Evolutionary conservation across 37 sponge, comb jelly and placozoan species (phyloP).

Genomic region (Agelas oroides): DNA sequence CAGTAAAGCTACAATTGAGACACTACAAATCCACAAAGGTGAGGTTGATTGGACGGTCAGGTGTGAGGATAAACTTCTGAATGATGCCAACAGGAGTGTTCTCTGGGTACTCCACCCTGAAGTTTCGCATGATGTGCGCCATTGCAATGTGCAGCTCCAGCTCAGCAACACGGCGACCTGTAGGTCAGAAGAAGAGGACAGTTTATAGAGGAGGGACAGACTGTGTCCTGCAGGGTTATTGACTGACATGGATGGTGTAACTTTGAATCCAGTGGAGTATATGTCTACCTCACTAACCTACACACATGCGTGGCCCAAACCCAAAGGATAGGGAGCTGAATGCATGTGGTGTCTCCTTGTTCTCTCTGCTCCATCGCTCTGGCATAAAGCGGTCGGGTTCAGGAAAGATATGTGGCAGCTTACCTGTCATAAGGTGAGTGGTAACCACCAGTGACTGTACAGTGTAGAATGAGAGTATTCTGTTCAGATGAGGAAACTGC

Average conservation of each 20-base stretch:
- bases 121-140: conserved; percentile 50
- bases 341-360: background rate
- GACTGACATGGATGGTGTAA: no score
- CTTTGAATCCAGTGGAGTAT: no score
- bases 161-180: conserved; percentile 69
- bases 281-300: conserved; percentile 60
- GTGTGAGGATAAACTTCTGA: conserved; percentile 21
- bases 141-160: conserved; percentile 63
- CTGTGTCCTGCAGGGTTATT: no score
- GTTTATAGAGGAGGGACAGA: no score
- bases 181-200: no score
- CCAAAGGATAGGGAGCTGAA: conserved; percentile 71
- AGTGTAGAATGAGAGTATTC: no score
- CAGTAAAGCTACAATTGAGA: no score
- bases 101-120: conserved; percentile 34
- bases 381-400: conserved; percentile 51
- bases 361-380: conserved; percentile 59
- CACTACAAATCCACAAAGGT: background rate
- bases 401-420: conserved; percentile 36
- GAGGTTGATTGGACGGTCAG: conserved; percentile 33
- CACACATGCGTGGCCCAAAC: conserved; percentile 65
- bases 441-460: conserved; percentile 21
- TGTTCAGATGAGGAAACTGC: no score
- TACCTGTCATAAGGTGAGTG: conserved; percentile 31
- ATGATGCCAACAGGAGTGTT: conserved; percentile 30